Conservation (phyloP, 1,140 invertebrate genomes). For the Ceratina australensis region DNA sequence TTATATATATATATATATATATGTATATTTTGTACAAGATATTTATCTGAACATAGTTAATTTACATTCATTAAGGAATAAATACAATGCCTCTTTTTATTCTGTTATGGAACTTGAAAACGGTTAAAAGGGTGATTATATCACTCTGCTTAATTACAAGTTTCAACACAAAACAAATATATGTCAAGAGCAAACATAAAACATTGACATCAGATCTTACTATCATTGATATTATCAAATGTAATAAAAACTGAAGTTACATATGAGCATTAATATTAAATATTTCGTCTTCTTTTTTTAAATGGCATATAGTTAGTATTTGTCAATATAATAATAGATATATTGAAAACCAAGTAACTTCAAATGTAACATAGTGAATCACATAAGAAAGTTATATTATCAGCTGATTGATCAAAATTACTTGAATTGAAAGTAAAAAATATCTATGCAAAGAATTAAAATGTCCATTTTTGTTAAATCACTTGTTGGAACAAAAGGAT, state of each 20-base stretch:
- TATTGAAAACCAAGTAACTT: constrained; percentile 20
- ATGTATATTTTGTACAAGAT: constrained; percentile 1
- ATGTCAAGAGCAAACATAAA: constrained; percentile 11
- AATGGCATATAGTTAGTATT: not conserved
- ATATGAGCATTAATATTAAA: not conserved
- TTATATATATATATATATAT: not conserved
- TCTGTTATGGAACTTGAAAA: not conserved
- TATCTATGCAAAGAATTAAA: constrained; percentile 6
- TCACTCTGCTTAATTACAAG: constrained; percentile 8
- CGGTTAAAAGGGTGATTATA: not conserved
- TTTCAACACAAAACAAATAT: constrained; percentile 18
- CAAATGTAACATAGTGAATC: not conserved
- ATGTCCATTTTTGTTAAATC: not conserved
- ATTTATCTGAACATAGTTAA: constrained; percentile 1
- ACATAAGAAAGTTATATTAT: constrained; percentile 1
- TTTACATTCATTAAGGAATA: constrained; percentile 12
- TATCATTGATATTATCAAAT: constrained; percentile 9
- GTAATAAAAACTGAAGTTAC: constrained; percentile 27
- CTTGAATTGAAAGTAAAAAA: constrained; percentile 17
- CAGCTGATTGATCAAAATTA: not conserved
- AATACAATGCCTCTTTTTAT: not conserved
- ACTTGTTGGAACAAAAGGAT: constrained; percentile 35
- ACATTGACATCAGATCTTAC: not conserved
- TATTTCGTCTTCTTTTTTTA: constrained; percentile 1
- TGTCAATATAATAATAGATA: constrained; percentile 13